phyloP scores from a whole-genome alignment of 2,113 vertebrate genomes.

The Lonchura striata region DNA sequence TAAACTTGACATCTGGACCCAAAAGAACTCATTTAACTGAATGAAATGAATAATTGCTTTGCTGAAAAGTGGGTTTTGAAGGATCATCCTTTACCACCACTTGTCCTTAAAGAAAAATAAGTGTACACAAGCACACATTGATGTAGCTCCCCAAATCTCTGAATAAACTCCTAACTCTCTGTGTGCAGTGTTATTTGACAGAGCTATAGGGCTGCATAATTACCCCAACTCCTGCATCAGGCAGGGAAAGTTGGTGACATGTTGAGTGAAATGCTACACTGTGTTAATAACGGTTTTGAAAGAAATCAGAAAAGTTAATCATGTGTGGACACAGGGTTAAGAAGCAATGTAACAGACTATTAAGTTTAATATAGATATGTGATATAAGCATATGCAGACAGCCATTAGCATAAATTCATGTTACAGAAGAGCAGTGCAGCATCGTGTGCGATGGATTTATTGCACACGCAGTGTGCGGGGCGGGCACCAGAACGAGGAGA shows the following conservation, averaged over 20 bases:
- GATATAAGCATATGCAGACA: conserved; percentile 98
- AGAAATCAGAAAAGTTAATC: conserved; percentile 99
- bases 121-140: neutral
- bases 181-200: conserved; percentile 68
- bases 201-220: conserved; percentile 58
- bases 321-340: conserved; percentile 99
- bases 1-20: neutral
- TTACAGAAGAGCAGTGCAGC: conserved; percentile 84
- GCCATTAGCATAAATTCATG: conserved; percentile 99
- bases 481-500: conserved; percentile 52
- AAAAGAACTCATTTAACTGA: neutral
- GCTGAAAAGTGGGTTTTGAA: neutral
- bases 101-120: neutral
- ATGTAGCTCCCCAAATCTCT: conserved; percentile 13
- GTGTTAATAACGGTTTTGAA: conserved; percentile 97
- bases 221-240: conserved; percentile 63
- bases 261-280: conserved; percentile 89
- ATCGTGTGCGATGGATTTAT: conserved; percentile 65
- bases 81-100: neutral
- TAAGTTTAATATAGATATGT: conserved; percentile 99
- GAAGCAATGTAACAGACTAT: conserved; percentile 99
- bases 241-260: conserved; percentile 90
- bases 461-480: conserved; percentile 27
- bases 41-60: neutral
- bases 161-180: conserved; percentile 16